Evolutionary conservation across 2,113 vertebrate genomes (phyloP).

Genomic region (Camelus dromedarius): DNA sequence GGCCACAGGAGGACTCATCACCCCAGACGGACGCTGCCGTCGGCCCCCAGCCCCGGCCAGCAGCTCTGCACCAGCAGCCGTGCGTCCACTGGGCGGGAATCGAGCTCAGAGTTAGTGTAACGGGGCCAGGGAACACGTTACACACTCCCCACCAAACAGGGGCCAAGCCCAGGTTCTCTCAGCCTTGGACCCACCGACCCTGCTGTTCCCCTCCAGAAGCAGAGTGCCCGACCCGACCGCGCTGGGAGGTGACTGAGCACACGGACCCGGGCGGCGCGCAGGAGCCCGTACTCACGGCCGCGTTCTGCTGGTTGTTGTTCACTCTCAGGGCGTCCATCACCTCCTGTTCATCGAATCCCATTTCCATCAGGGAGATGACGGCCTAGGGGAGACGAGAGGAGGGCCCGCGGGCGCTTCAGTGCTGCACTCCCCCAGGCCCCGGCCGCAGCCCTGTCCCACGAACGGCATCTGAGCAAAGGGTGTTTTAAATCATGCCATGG

Average conservation of each 20-base stretch:
- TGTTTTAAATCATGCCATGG: fast-evolving
- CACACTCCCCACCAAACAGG: fast-evolving
- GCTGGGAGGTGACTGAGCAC: fast-evolving
- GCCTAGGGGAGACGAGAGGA: conserved; percentile 86
- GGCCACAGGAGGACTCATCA: no score
- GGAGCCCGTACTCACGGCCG: conserved; percentile 90
- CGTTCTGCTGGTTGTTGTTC: conserved; percentile 98
- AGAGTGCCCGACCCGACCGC: fast-evolving
- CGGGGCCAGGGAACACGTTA: fast-evolving
- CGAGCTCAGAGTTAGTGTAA: fast-evolving
- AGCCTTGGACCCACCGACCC: fast-evolving
- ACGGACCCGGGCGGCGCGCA: no score
- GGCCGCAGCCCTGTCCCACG: fast-evolving
- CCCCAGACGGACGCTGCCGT: fast-evolving
- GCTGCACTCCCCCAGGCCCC: fast-evolving
- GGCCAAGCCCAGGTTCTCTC: background rate
- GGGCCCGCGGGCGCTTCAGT: background rate
- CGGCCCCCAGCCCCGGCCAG: background rate
- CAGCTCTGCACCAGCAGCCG: background rate
- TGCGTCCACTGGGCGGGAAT: fast-evolving
- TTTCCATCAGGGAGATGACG: conserved; percentile 97
- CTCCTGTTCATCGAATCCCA: conserved; percentile 99
- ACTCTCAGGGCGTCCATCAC: conserved; percentile 96
- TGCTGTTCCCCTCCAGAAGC: fast-evolving
- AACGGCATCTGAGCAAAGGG: background rate